A percentile compares a stretch with the other conserved stretches of the same genome.
phyloP scores from a whole-genome alignment of 2,113 vertebrate species.

The Osmerus mordax region DNA sequence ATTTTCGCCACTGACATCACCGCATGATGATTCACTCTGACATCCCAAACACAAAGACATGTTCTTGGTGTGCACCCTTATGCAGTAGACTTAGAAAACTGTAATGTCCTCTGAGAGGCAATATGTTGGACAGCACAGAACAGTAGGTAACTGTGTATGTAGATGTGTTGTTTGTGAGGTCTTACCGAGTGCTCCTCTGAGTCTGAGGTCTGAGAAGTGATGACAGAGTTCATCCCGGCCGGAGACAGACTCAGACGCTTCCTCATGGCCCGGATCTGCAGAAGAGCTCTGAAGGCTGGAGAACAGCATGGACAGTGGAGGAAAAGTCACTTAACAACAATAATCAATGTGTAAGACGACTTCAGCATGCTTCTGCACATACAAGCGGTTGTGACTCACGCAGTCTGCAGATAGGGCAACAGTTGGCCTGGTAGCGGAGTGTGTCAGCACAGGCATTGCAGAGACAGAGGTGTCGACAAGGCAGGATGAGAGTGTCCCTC shows the following conservation, averaged over 20 bases:
- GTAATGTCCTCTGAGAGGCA: not conserved
- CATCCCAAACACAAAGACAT: too few species aligned
- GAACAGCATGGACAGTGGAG: not conserved
- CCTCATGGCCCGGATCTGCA: conserved; percentile 97
- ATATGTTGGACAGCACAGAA: not conserved
- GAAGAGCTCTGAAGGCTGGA: conserved; percentile 90
- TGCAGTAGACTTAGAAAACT: too few species aligned
- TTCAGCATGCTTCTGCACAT: too few species aligned
- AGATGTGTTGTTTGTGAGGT: not conserved
- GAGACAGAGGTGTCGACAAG: conserved; percentile 92
- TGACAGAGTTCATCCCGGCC: conserved; percentile 87
- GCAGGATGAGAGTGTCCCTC: conserved; percentile 94
- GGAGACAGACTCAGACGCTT: conserved; percentile 89
- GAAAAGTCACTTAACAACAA: too few species aligned
- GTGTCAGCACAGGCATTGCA: conserved; percentile 94
- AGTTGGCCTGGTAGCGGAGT: conserved; percentile 95
- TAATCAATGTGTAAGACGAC: too few species aligned
- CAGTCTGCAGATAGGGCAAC: conserved; percentile 94
- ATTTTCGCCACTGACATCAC: too few species aligned
- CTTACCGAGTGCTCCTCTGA: conserved; percentile 93
- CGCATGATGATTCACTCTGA: too few species aligned
- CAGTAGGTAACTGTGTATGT: not conserved
- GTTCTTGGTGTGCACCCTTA: too few species aligned
- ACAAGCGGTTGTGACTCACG: conserved; percentile 71
- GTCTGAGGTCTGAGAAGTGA: conserved; percentile 90